Percentiles rank a stretch among this genome's conserved stretches.
Conservation (phyloP, 2,113 vertebrate genomes). For the Chionis minor region DNA sequence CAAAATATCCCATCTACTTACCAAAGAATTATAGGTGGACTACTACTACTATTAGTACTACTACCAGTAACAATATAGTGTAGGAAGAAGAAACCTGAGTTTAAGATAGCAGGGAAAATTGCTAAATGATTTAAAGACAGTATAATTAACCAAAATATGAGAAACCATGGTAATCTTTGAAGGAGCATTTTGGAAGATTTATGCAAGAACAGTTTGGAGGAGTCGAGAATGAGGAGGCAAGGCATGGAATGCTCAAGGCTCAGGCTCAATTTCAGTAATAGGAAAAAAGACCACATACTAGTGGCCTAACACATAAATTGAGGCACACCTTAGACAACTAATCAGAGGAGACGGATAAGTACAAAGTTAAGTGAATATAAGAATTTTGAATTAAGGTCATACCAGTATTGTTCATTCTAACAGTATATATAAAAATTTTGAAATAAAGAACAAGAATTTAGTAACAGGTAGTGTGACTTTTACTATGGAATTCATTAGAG, state of each 20-base stretch:
- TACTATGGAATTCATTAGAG: neutral
- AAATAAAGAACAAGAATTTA: neutral
- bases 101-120: neutral
- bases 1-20: neutral
- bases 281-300: neutral
- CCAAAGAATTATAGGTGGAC: neutral
- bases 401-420: neutral
- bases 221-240: neutral
- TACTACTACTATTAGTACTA: neutral
- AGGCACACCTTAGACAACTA: neutral
- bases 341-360: neutral
- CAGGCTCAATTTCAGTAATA: neutral
- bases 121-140: neutral
- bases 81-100: neutral
- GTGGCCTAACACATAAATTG: neutral
- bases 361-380: neutral
- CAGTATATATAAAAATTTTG: neutral
- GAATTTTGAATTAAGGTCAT: neutral
- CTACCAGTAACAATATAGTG: neutral
- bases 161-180: neutral
- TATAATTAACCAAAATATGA: neutral
- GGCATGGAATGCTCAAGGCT: neutral
- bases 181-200: neutral
- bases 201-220: neutral
- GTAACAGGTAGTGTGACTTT: neutral